Evolutionary conservation across 53 echinoderm and acorn worm genomes (phyloP).

Genomic region (Patiria pectinifera): DNA sequence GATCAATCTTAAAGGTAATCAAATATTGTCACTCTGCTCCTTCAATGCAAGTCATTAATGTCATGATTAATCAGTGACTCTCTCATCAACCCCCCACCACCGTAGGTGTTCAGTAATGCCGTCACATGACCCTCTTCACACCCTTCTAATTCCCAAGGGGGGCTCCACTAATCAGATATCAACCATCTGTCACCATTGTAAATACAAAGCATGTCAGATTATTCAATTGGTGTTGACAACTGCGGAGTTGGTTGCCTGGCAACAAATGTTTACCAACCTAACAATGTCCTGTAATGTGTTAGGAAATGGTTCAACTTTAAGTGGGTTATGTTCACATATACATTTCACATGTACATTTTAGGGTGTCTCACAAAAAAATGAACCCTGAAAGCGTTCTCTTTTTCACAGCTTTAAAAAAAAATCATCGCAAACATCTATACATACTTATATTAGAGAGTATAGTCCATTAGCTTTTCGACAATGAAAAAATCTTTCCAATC

Average conservation of each 20-base stretch:
- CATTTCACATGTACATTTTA: not conserved
- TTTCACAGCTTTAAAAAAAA: too few species aligned
- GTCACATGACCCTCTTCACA: not conserved
- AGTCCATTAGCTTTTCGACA: too few species aligned
- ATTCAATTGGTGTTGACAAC: not conserved
- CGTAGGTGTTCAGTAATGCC: not conserved
- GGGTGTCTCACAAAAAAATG: too few species aligned
- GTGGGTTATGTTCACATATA: not conserved
- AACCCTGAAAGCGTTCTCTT: too few species aligned
- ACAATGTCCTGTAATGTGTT: not conserved
- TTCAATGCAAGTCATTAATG: too few species aligned
- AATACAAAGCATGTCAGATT: not conserved
- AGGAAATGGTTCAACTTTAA: not conserved
- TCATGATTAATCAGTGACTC: too few species aligned
- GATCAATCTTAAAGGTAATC: too few species aligned
- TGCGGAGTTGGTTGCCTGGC: conserved; percentile 4
- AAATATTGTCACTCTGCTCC: too few species aligned
- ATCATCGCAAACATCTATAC: too few species aligned
- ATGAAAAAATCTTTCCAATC: too few species aligned
- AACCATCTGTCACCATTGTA: not conserved
- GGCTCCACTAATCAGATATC: not conserved
- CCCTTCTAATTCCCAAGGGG: not conserved
- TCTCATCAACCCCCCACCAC: not conserved
- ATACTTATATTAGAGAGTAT: too few species aligned
- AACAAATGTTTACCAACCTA: not conserved